Evolutionary conservation across 2,888 invertebrate species (phyloP).

Genomic region (Cylindroiulus punctatus): DNA sequence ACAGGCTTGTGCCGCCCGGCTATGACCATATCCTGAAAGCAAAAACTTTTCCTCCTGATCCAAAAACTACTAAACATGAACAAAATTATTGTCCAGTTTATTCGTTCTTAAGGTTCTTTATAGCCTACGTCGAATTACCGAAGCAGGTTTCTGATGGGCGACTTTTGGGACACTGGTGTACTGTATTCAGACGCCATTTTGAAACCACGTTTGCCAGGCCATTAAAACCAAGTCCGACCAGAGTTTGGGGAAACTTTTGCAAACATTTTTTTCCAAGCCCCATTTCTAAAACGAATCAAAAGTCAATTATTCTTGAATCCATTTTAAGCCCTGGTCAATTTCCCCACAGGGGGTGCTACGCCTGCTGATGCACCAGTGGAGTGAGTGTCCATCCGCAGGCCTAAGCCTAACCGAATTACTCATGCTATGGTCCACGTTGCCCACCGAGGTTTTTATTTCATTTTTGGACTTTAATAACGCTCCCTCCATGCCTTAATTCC

Average conservation of each 20-base stretch:
- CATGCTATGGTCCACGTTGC: neutral
- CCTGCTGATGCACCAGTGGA: neutral
- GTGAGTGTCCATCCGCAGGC: neutral
- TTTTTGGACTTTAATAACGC: constrained; percentile 43
- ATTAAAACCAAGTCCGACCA: neutral
- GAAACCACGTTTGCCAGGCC: neutral
- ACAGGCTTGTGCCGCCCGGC: neutral
- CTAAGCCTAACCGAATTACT: constrained; percentile 30
- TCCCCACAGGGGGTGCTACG: neutral
- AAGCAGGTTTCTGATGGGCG: too few species aligned
- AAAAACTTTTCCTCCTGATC: neutral
- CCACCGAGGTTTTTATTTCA: constrained; percentile 14
- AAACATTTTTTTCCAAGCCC: neutral
- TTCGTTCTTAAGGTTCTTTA: neutral
- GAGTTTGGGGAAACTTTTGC: neutral
- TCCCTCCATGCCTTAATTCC: constrained; percentile 41
- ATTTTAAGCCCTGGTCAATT: neutral
- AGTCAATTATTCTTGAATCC: neutral
- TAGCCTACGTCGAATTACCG: too few species aligned
- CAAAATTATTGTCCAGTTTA: neutral
- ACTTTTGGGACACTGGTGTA: too few species aligned
- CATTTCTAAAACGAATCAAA: neutral
- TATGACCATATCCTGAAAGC: neutral
- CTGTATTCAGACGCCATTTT: too few species aligned
- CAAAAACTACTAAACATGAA: neutral